phyloP scores from a whole-genome alignment of 2,888 invertebrate species.

The Lamellibrachia satsuma region DNA sequence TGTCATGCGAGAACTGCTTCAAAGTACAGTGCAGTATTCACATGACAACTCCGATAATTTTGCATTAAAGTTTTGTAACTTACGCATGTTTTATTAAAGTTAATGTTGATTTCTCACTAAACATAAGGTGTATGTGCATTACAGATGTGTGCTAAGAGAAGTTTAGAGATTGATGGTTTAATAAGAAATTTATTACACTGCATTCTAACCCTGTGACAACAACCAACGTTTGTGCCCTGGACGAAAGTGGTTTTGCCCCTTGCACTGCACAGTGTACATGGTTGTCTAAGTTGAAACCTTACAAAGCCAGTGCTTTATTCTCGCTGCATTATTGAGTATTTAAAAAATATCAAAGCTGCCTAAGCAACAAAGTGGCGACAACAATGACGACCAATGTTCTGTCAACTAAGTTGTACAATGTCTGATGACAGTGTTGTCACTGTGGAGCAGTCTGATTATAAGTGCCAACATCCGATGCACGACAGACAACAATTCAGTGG shows the following conservation, averaged over 20 bases:
- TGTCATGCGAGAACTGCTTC: too few species aligned
- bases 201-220: background rate
- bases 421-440: background rate
- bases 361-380: background rate
- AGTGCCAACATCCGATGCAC: background rate
- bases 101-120: too few species aligned
- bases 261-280: background rate
- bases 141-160: too few species aligned
- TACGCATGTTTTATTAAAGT: too few species aligned
- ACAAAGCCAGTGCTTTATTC: background rate
- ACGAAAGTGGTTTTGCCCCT: background rate
- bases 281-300: background rate
- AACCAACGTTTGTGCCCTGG: background rate
- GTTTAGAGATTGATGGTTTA: background rate
- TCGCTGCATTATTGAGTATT: background rate
- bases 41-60: too few species aligned
- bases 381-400: background rate
- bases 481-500: background rate
- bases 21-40: too few species aligned
- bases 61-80: too few species aligned
- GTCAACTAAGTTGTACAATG: background rate
- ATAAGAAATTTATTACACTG: background rate
- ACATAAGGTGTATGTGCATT: too few species aligned
- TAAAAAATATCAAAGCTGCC: background rate
- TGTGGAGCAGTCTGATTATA: background rate